Percentiles rank a stretch among this genome's conserved stretches.
Conservation (phyloP, 2,797 vertebrate species). For the Poeciliopsis turneri region DNA sequence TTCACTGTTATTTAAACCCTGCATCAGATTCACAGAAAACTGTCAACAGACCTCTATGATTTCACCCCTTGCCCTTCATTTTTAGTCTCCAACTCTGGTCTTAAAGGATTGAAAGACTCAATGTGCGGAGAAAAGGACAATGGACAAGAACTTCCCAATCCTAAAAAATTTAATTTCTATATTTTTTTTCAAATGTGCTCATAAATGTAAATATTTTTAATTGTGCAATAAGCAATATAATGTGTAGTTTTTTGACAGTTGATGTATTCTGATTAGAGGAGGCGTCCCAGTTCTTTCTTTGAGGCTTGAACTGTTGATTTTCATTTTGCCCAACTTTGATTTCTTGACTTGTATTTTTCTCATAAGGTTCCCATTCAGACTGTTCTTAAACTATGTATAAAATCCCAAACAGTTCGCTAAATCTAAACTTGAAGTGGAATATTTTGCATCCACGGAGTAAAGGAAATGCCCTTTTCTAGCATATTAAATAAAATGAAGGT, state of each 20-base stretch:
- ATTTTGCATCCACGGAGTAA: not conserved
- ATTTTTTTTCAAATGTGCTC: not conserved
- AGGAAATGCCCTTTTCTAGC: not conserved
- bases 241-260: not conserved
- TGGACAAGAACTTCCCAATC: not conserved
- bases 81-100: not conserved
- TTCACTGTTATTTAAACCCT: conserved; percentile 25
- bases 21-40: not conserved
- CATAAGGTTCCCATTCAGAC: no score
- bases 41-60: not conserved
- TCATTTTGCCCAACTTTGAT: no score
- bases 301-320: no score
- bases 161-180: not conserved
- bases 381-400: no score
- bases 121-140: not conserved
- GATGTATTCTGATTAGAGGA: no score
- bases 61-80: not conserved
- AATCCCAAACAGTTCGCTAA: no score
- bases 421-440: not conserved
- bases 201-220: not conserved
- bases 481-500: not conserved
- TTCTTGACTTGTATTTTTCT: no score
- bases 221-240: not conserved
- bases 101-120: not conserved
- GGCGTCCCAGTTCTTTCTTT: no score